phyloP scores from a whole-genome alignment of 2,797 vertebrate species.

The Poecilia picta region DNA sequence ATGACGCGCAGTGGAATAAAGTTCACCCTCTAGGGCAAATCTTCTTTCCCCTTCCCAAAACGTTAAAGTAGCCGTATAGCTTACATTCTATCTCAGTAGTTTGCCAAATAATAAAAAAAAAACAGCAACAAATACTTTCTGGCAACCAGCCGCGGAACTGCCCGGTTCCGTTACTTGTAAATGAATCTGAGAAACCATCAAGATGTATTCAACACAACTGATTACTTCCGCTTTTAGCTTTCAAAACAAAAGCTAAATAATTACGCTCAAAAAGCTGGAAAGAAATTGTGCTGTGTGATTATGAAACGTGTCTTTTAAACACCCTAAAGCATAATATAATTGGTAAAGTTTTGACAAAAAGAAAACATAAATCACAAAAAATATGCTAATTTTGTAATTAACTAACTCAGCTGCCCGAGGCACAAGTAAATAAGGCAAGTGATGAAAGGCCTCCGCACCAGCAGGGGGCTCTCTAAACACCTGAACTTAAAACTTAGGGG shows the following conservation, averaged over 20 bases:
- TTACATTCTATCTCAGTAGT: neutral
- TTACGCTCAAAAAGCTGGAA: neutral
- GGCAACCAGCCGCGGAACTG: neutral
- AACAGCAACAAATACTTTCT: constrained; percentile 18
- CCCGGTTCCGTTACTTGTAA: constrained; percentile 64
- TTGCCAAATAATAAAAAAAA: neutral
- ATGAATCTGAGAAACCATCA: neutral
- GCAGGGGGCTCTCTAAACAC: neutral
- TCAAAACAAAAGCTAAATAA: constrained; percentile 48
- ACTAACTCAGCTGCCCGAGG: neutral
- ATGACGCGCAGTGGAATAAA: constrained; percentile 57
- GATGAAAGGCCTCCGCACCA: neutral
- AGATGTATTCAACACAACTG: accelerated
- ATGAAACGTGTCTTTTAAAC: neutral
- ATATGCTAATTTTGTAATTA: neutral
- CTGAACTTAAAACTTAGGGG: neutral
- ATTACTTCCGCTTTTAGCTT: constrained; percentile 16
- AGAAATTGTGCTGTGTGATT: neutral
- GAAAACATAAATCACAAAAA: neutral
- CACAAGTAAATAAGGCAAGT: neutral
- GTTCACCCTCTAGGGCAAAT: neutral
- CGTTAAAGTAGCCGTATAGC: accelerated
- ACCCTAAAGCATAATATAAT: neutral
- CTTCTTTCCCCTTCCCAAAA: neutral
- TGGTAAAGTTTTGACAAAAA: neutral